Evolutionary conservation across 2,797 vertebrate species (phyloP).

Genomic region (Tiaroga cobitis): DNA sequence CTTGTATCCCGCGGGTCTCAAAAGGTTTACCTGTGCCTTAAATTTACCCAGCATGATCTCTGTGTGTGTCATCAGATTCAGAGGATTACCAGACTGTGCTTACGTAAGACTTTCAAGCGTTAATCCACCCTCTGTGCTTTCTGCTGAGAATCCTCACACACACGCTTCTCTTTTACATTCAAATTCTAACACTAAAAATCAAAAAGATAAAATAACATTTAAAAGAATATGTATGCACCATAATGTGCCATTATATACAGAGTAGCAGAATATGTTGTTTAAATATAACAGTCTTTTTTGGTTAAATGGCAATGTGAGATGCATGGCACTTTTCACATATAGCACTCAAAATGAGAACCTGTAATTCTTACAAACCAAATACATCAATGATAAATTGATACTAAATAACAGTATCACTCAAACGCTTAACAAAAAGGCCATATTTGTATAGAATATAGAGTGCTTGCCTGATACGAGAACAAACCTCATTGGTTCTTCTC

Average conservation of each 20-base stretch:
- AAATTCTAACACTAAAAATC: background rate
- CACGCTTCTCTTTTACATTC: background rate
- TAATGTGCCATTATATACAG: background rate
- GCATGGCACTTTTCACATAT: background rate
- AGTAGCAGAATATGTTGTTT: background rate
- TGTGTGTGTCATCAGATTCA: slow-evolving; percentile 60
- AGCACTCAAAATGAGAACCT: background rate
- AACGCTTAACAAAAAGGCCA: background rate
- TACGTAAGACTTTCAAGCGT: slow-evolving; percentile 59
- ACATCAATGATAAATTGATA: too few relatives aligned
- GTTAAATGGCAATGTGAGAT: background rate
- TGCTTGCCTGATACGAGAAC: background rate
- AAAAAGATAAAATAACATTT: background rate
- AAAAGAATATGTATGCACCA: background rate
- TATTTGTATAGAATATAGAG: too few relatives aligned
- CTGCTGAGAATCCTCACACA: background rate
- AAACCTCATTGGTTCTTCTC: background rate
- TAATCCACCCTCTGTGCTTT: slow-evolving; percentile 57
- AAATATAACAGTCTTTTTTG: background rate
- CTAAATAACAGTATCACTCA: background rate
- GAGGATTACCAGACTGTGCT: slow-evolving; percentile 71
- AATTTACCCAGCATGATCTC: slow-evolving; percentile 26
- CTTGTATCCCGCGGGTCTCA: slow-evolving; percentile 15
- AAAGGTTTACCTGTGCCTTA: slow-evolving; percentile 44
- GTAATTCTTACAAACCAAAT: background rate